Percentiles rank a stretch among this genome's conserved stretches.
Evolutionary conservation across 2,797 vertebrate species (phyloP).

Genomic region (Aplochiton taeniatus): DNA sequence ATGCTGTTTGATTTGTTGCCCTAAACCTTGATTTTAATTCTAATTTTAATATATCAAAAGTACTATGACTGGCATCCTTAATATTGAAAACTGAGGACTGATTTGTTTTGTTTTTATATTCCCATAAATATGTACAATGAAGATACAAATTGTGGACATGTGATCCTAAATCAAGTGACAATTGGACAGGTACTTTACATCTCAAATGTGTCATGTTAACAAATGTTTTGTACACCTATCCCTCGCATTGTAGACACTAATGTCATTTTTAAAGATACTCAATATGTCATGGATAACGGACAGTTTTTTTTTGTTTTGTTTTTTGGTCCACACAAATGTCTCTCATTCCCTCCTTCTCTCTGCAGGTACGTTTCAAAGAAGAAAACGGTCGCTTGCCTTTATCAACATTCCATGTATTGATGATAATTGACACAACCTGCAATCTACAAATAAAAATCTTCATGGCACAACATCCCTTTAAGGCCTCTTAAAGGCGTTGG

Average conservation of each 20-base stretch:
- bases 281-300: slow-evolving; percentile 61
- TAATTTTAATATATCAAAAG: slow-evolving; percentile 78
- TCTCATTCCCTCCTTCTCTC: slow-evolving; percentile 35
- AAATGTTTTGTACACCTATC: slow-evolving; percentile 60
- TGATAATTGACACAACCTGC: slow-evolving; percentile 44
- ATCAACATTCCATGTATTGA: slow-evolving; percentile 69
- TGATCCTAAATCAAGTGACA: slow-evolving; percentile 66
- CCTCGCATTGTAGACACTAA: slow-evolving; percentile 61
- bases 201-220: slow-evolving; percentile 75
- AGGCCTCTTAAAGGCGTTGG: slow-evolving; percentile 78
- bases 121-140: slow-evolving; percentile 77
- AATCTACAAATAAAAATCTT: slow-evolving; percentile 59
- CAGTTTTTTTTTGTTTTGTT: slow-evolving; percentile 40
- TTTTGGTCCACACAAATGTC: slow-evolving; percentile 58
- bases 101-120: slow-evolving; percentile 61
- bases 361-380: slow-evolving; percentile 39
- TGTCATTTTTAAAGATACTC: slow-evolving; percentile 66
- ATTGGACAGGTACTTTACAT: slow-evolving; percentile 68
- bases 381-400: slow-evolving; percentile 54
- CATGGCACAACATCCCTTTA: slow-evolving; percentile 71
- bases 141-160: slow-evolving; percentile 68
- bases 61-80: slow-evolving; percentile 71
- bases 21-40: slow-evolving; percentile 70
- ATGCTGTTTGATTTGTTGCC: slow-evolving; percentile 59
- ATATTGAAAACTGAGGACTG: slow-evolving; percentile 77